Conservation (phyloP, 1,140 invertebrate genomes). For the Macrosteles quadrilineatus region DNA sequence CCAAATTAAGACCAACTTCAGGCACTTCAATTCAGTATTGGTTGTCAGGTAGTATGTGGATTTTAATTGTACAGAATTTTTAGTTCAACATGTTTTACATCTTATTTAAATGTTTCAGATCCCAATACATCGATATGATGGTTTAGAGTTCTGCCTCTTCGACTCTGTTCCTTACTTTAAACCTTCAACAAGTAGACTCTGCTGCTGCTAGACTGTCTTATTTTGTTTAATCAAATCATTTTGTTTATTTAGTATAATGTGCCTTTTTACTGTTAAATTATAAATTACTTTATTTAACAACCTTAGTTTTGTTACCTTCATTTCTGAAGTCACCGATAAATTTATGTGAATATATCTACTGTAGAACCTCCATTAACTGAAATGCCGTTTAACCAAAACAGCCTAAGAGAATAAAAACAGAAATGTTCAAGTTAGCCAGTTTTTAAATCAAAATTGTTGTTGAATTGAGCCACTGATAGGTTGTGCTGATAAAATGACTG, state of each 20-base stretch:
- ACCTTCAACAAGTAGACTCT: not conserved
- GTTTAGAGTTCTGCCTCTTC: not conserved
- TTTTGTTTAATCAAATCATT: not conserved
- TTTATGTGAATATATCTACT: not conserved
- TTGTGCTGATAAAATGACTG: too few relatives aligned
- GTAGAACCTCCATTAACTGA: not conserved
- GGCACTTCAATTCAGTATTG: too few relatives aligned
- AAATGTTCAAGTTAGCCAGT: not conserved
- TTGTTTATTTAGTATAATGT: not conserved
- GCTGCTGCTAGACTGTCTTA: not conserved
- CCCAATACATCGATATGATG: not conserved
- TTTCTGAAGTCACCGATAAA: not conserved
- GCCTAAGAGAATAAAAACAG: not conserved
- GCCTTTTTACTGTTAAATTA: constrained; percentile 13
- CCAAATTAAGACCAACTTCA: too few relatives aligned
- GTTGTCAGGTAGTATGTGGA: too few relatives aligned
- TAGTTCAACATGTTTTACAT: too few relatives aligned
- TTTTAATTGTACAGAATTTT: too few relatives aligned
- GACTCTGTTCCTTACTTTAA: constrained; percentile 1
- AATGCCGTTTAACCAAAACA: not conserved
- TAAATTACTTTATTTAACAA: not conserved
- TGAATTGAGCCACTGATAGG: too few relatives aligned
- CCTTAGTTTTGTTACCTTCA: not conserved
- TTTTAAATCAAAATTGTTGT: not conserved
- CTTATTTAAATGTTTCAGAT: too few relatives aligned